Conservation (phyloP, 2,113 vertebrate genomes). For the Hucho hucho region DNA sequence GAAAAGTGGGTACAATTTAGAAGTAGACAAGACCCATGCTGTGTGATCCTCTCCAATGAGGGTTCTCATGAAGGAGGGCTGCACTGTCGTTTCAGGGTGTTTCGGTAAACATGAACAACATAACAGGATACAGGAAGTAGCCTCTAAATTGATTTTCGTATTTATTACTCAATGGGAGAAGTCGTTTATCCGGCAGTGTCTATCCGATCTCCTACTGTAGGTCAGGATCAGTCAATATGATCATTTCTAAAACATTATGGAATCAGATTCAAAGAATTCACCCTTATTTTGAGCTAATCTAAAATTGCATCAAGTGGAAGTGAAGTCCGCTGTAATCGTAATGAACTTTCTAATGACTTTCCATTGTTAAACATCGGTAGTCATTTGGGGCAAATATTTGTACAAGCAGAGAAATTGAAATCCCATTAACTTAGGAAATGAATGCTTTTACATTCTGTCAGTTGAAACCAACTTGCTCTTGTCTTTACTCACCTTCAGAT, state of each 20-base stretch:
- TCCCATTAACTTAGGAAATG: background rate
- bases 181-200: background rate
- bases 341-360: constrained; percentile 39
- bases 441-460: background rate
- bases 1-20: too few species aligned
- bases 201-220: constrained; percentile 7
- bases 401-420: background rate
- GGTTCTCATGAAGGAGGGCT: too few species aligned
- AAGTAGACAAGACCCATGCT: too few species aligned
- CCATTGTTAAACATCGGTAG: constrained; percentile 14
- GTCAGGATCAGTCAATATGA: constrained; percentile 11
- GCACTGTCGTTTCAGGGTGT: background rate
- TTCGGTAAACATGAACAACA: background rate
- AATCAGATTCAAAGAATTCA: constrained; percentile 29
- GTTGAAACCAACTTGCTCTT: background rate
- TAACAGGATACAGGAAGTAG: background rate
- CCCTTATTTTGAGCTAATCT: constrained; percentile 34
- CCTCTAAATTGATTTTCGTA: background rate
- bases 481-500: background rate
- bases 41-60: too few species aligned
- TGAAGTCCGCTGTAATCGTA: constrained; percentile 18
- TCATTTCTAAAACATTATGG: constrained; percentile 14
- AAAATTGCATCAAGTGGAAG: constrained; percentile 18
- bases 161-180: background rate
- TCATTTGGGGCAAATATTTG: constrained; percentile 7